Conservation (phyloP, 2,797 vertebrate species). For the Lepus townsendii region DNA sequence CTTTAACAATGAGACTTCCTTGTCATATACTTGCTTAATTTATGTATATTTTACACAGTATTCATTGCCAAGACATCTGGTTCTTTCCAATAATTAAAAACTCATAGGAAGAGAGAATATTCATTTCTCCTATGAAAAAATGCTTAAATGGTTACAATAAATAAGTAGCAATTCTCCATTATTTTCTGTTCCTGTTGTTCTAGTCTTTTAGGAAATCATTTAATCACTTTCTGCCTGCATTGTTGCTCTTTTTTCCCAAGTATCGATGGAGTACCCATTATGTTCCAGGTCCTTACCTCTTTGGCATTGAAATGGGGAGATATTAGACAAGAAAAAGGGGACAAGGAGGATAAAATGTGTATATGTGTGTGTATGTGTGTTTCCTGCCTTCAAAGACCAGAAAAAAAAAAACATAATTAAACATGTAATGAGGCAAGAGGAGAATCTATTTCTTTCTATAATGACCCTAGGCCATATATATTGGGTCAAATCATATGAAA, state of each 20-base stretch:
- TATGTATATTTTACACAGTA: slow-evolving; percentile 49
- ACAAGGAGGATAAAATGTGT: too few species aligned
- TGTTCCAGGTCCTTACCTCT: background rate
- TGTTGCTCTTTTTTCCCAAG: background rate
- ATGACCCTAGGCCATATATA: background rate
- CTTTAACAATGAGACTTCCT: slow-evolving; percentile 24
- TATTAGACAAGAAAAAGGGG: background rate
- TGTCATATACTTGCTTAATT: slow-evolving; percentile 58
- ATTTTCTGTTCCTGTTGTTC: background rate
- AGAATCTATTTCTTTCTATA: background rate
- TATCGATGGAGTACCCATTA: background rate
- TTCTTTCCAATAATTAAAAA: slow-evolving; percentile 60
- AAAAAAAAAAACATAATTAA: background rate
- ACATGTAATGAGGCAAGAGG: background rate
- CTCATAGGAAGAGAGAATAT: slow-evolving; percentile 40
- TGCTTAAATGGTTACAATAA: slow-evolving; percentile 43
- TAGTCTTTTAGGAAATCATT: background rate
- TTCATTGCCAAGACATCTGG: slow-evolving; percentile 43
- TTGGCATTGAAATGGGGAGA: background rate
- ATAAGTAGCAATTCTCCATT: slow-evolving; percentile 28
- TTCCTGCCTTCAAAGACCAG: background rate
- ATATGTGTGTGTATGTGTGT: background rate
- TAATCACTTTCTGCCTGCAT: background rate
- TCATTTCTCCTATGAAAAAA: slow-evolving; percentile 38
- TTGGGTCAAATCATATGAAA: background rate